A percentile compares a stretch with the other conserved stretches of the same genome.
Evolutionary conservation across 2,113 vertebrate genomes (phyloP).

Genomic region (Actinemys pallida): DNA sequence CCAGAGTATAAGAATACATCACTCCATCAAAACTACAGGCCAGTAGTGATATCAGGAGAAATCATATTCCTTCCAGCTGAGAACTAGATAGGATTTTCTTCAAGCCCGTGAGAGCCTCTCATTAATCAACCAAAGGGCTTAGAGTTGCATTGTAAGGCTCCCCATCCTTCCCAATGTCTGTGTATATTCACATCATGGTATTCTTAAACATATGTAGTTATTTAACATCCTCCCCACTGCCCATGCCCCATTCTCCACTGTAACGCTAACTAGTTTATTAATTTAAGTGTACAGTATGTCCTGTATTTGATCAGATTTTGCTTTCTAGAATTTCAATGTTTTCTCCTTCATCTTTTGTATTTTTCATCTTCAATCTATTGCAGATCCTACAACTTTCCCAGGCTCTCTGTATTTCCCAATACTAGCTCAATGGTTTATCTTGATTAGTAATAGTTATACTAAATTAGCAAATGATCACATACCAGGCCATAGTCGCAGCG

Average conservation of each 20-base stretch:
- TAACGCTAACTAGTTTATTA: neutral
- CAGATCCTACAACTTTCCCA: slow-evolving; percentile 5
- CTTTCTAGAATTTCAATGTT: neutral
- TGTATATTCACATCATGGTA: neutral
- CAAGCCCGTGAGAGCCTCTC: neutral
- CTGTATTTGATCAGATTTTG: slow-evolving; percentile 56
- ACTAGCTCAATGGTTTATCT: neutral
- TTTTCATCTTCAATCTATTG: neutral
- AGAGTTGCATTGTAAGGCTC: neutral
- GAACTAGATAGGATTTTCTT: neutral
- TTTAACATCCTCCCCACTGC: neutral
- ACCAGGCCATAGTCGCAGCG: neutral
- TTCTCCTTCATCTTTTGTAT: slow-evolving; percentile 21
- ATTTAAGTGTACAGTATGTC: neutral
- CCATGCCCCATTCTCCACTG: neutral
- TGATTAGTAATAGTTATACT: neutral
- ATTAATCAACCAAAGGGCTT: neutral
- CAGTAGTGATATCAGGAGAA: slow-evolving; percentile 60
- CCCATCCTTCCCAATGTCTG: neutral
- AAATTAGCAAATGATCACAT: neutral
- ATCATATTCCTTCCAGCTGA: slow-evolving; percentile 30
- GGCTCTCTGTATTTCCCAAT: neutral
- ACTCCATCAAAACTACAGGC: slow-evolving; percentile 8
- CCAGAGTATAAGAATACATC: slow-evolving; percentile 35
- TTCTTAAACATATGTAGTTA: neutral